phyloP scores from a whole-genome alignment of 2,888 invertebrate genomes.

The Spodoptera littoralis region DNA sequence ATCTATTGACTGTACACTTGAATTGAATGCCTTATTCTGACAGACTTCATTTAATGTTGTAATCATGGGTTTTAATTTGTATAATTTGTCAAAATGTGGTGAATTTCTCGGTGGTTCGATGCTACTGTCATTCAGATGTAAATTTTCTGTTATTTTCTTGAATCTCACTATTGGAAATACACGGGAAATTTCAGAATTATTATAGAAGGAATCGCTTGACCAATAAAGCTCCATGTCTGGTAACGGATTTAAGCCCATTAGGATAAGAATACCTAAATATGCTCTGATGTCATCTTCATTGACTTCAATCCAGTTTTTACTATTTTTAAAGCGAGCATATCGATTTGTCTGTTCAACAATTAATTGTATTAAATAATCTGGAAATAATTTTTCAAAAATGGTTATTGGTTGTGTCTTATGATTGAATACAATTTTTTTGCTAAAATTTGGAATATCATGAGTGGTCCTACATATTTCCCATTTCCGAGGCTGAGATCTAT shows the following conservation, averaged over 20 bases:
- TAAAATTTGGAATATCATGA: slow-evolving; percentile 21
- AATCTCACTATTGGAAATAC: slow-evolving; percentile 57
- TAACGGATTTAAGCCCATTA: slow-evolving; percentile 58
- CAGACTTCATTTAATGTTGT: slow-evolving; percentile 50
- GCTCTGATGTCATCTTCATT: slow-evolving; percentile 53
- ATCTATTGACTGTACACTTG: slow-evolving; percentile 49
- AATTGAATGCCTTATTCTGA: slow-evolving; percentile 42
- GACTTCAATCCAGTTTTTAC: slow-evolving; percentile 52
- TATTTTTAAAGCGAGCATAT: slow-evolving; percentile 50
- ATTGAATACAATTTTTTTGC: slow-evolving; percentile 12
- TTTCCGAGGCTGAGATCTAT: slow-evolving; percentile 18
- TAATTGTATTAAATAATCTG: slow-evolving; percentile 15
- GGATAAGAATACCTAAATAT: slow-evolving; percentile 59
- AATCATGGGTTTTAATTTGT: slow-evolving; percentile 52
- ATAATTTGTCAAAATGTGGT: slow-evolving; percentile 53
- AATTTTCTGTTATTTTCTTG: slow-evolving; percentile 58
- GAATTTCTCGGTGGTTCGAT: slow-evolving; percentile 50
- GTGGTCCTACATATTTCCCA: slow-evolving; percentile 19
- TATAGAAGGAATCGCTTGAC: slow-evolving; percentile 60
- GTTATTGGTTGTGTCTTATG: slow-evolving; percentile 30
- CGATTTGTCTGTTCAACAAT: slow-evolving; percentile 34
- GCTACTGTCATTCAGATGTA: slow-evolving; percentile 54
- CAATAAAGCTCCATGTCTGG: slow-evolving; percentile 51
- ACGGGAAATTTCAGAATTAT: slow-evolving; percentile 55
- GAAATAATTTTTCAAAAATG: slow-evolving; percentile 17